These are phyloP conservation scores for Euleptes europaea DNA, from an alignment of 2,113 vertebrate genomes.

Conservation along the genomic window DNA sequence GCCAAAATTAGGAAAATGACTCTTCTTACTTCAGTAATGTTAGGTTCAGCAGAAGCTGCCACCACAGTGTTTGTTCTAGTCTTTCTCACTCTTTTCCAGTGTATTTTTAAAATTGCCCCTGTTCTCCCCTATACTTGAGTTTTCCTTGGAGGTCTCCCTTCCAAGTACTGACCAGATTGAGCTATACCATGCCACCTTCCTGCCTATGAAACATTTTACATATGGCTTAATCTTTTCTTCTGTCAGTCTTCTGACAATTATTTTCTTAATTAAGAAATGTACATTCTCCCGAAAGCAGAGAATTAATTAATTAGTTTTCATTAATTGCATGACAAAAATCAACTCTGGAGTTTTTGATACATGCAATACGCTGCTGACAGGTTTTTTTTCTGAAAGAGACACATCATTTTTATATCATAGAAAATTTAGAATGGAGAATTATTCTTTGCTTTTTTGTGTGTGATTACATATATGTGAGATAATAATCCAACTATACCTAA, in stretches of 20 bases:
- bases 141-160: no score
- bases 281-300: neutral
- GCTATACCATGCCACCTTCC: no score
- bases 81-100: no score
- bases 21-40: neutral
- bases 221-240: neutral
- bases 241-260: neutral
- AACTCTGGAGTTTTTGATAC: conserved; percentile 40
- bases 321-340: neutral
- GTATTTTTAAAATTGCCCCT: no score
- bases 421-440: conserved; percentile 31
- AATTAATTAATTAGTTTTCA: neutral
- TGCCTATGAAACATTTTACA: conserved; percentile 5
- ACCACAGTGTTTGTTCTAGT: no score
- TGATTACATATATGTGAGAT: conserved; percentile 60
- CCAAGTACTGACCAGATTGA: no score
- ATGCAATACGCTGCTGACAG: conserved; percentile 44
- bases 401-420: conserved; percentile 53
- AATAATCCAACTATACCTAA: conserved; percentile 64
- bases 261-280: neutral
- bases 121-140: no score
- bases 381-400: conserved; percentile 41
- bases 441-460: conserved; percentile 56
- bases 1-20: neutral
- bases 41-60: no score